Evolutionary conservation across 2,113 vertebrate species (phyloP).

Genomic region (Oreotrochilus melanogaster): DNA sequence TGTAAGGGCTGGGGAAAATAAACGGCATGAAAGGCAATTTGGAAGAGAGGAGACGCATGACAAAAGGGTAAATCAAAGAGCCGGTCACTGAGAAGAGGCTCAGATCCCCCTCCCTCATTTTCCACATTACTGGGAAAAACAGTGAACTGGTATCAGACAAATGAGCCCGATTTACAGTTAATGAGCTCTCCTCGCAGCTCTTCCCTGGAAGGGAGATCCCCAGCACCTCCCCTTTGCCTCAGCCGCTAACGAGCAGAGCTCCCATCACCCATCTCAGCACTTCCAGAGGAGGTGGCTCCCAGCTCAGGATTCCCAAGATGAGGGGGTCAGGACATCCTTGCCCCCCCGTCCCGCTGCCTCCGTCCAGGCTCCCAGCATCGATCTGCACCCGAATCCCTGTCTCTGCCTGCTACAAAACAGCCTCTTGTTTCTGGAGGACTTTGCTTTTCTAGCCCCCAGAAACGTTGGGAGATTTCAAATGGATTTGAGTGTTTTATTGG

Average conservation of each 20-base stretch:
- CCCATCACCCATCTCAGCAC: neutral
- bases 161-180: slow-evolving; percentile 47
- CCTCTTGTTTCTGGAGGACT: neutral
- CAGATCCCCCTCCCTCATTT: slow-evolving; percentile 6
- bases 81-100: neutral
- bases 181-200: slow-evolving; percentile 41
- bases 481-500: neutral
- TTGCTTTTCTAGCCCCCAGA: slow-evolving; percentile 9
- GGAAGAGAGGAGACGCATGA: neutral
- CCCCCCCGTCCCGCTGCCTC: neutral
- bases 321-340: rapidly evolving
- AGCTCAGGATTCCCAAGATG: too few relatives aligned
- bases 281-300: neutral
- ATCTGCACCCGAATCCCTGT: neutral
- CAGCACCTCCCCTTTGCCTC: slow-evolving; percentile 27
- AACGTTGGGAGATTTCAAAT: neutral
- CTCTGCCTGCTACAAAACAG: neutral
- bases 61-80: neutral
- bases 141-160: slow-evolving; percentile 6
- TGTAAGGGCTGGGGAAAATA: neutral
- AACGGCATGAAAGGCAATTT: neutral
- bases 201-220: neutral
- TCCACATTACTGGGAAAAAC: neutral
- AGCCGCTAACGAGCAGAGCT: slow-evolving; percentile 34
- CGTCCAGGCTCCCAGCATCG: neutral